phyloP scores from a whole-genome alignment of 2,797 vertebrate species.

The Salarias fasciatus region DNA sequence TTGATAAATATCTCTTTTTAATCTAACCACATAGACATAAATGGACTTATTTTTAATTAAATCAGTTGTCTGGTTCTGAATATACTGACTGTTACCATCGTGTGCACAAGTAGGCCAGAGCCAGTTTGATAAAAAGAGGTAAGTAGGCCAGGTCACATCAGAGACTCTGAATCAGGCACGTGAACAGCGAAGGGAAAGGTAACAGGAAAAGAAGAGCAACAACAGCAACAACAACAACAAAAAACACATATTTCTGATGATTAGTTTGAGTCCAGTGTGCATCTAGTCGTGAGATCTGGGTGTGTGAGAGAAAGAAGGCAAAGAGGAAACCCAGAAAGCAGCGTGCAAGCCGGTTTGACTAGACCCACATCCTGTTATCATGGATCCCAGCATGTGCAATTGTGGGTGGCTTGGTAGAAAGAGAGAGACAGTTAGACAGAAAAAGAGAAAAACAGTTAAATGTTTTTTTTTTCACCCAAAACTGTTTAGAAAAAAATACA shows the following conservation, averaged over 20 bases:
- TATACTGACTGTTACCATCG: constrained; percentile 13
- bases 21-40: too few relatives aligned
- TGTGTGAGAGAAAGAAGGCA: constrained; percentile 32
- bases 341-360: constrained; percentile 42
- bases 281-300: constrained; percentile 15
- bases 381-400: constrained; percentile 16
- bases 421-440: constrained; percentile 10
- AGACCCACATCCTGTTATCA: constrained; percentile 76
- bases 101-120: constrained; percentile 42
- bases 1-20: too few relatives aligned
- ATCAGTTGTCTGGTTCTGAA: constrained; percentile 11
- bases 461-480: not conserved
- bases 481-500: constrained; percentile 6
- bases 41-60: too few relatives aligned
- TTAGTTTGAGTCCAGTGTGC: constrained; percentile 6
- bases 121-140: constrained; percentile 37
- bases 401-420: constrained; percentile 8
- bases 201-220: constrained; percentile 13
- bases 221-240: too few relatives aligned
- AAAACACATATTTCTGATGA: not conserved
- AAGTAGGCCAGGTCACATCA: constrained; percentile 43
- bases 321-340: constrained; percentile 57
- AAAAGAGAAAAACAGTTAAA: not conserved
- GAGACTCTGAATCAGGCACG: constrained; percentile 46
- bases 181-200: constrained; percentile 20